phyloP scores from a whole-genome alignment of 1,140 invertebrate genomes.

The Cotesia typhae region DNA sequence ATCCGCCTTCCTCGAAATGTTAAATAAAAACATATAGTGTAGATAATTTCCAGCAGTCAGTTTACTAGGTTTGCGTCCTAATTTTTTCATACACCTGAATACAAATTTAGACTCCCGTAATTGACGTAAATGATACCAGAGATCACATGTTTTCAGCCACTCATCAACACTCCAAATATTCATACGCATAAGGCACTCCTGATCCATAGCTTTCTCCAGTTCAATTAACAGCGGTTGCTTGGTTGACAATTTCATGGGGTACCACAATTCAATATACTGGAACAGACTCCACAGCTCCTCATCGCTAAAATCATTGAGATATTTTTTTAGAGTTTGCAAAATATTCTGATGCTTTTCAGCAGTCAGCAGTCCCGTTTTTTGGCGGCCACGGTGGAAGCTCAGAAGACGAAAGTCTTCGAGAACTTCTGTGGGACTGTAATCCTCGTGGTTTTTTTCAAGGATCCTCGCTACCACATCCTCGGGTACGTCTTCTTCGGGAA shows the following conservation, averaged over 20 bases:
- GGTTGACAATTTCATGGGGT: background rate
- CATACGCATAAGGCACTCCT: slow-evolving; percentile 62
- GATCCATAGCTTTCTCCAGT: slow-evolving; percentile 68
- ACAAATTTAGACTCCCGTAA: slow-evolving; percentile 59
- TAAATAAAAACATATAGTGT: slow-evolving; percentile 67
- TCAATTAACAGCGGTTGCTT: background rate
- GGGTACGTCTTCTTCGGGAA: slow-evolving; percentile 10
- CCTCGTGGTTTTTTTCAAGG: slow-evolving; percentile 35
- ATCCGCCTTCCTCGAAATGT: slow-evolving; percentile 56
- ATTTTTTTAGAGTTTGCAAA: slow-evolving; percentile 56
- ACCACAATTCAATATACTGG: slow-evolving; percentile 39
- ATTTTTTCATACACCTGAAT: slow-evolving; percentile 60
- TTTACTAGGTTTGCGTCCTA: slow-evolving; percentile 58
- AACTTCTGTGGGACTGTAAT: slow-evolving; percentile 22
- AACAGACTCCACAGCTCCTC: slow-evolving; percentile 38
- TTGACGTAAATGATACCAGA: slow-evolving; percentile 63
- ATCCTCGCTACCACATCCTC: slow-evolving; percentile 27
- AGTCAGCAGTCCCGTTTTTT: background rate
- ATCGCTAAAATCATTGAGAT: slow-evolving; percentile 34
- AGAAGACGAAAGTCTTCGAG: slow-evolving; percentile 39
- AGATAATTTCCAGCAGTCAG: slow-evolving; percentile 66
- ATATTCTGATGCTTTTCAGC: slow-evolving; percentile 45
- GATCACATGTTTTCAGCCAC: slow-evolving; percentile 64
- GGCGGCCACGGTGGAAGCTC: slow-evolving; percentile 34
- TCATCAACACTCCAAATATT: slow-evolving; percentile 55